phyloP scores from a whole-genome alignment of 2,888 invertebrate species.

The Phyllotreta cruciferae region DNA sequence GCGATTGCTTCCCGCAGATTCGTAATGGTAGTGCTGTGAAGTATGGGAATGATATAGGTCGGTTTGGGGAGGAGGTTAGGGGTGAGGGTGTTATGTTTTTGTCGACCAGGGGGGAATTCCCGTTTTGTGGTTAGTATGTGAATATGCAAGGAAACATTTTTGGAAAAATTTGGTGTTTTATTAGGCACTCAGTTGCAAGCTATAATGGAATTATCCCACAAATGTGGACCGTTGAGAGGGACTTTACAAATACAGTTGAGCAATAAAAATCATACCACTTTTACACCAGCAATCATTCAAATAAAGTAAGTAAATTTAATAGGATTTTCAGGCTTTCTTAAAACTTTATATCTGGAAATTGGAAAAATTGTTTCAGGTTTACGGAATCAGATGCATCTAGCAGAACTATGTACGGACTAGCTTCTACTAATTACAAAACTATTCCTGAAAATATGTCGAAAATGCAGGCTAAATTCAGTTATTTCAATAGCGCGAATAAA shows the following conservation, averaged over 20 bases:
- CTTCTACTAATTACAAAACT: slow-evolving; percentile 56
- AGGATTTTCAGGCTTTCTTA: slow-evolving; percentile 4
- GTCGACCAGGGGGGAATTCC: slow-evolving; percentile 60
- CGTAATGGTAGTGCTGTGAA: slow-evolving; percentile 50
- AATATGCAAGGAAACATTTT: slow-evolving; percentile 7
- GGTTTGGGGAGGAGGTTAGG: slow-evolving; percentile 56
- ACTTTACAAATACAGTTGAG: slow-evolving; percentile 59
- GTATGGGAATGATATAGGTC: slow-evolving; percentile 51
- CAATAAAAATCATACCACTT: slow-evolving; percentile 56
- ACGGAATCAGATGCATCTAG: slow-evolving; percentile 52
- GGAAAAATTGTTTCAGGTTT: slow-evolving; percentile 44
- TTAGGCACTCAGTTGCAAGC: slow-evolving; percentile 64
- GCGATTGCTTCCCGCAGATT: slow-evolving; percentile 63
- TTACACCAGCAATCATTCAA: slow-evolving; percentile 53
- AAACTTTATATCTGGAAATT: neutral
- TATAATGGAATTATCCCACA: slow-evolving; percentile 59
- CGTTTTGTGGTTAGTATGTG: slow-evolving; percentile 63
- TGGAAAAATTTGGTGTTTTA: slow-evolving; percentile 4
- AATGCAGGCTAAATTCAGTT: slow-evolving; percentile 53
- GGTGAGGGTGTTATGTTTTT: slow-evolving; percentile 66
- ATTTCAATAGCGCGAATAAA: slow-evolving; percentile 49
- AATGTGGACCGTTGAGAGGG: slow-evolving; percentile 60
- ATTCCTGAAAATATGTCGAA: slow-evolving; percentile 48
- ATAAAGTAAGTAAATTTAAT: no score
- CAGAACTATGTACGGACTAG: slow-evolving; percentile 54